Evolutionary conservation across 2,888 invertebrate species (phyloP).

Genomic region (Torymus texanus): DNA sequence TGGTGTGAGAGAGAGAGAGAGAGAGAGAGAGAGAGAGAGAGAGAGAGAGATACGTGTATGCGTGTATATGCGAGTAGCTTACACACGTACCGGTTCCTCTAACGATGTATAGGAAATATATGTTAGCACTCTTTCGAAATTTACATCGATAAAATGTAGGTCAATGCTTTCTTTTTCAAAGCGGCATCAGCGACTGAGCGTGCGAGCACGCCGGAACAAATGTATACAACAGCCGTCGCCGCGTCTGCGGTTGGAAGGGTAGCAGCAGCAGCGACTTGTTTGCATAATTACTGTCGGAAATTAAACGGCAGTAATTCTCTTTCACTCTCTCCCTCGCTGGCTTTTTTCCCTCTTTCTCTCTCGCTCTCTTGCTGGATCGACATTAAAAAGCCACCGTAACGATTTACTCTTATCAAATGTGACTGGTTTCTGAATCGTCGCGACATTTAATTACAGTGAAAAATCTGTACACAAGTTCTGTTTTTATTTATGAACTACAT

Average conservation of each 20-base stretch:
- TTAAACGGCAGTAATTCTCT: not conserved
- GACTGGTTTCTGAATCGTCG: no score
- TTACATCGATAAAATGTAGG: conserved; percentile 46
- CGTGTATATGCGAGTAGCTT: no score
- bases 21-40: not conserved
- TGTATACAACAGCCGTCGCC: not conserved
- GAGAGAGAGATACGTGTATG: no score
- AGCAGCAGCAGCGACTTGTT: conserved; percentile 6
- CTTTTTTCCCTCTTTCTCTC: not conserved
- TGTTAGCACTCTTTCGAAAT: conserved; percentile 19
- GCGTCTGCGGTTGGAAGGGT: not conserved
- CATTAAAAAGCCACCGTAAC: no score
- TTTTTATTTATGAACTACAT: no score
- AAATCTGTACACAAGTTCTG: no score
- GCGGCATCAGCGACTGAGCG: not conserved
- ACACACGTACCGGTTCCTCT: no score
- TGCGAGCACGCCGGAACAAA: no score
- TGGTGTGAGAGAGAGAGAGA: not conserved
- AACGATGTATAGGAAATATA: not conserved
- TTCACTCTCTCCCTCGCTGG: not conserved
- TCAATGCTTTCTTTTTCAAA: conserved; percentile 36
- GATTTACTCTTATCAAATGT: no score
- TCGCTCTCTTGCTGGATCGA: not conserved
- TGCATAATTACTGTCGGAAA: conserved; percentile 33
- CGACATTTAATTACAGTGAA: no score